phyloP scores from a whole-genome alignment of 2,888 invertebrate genomes.

The Harmothoe impar region DNA sequence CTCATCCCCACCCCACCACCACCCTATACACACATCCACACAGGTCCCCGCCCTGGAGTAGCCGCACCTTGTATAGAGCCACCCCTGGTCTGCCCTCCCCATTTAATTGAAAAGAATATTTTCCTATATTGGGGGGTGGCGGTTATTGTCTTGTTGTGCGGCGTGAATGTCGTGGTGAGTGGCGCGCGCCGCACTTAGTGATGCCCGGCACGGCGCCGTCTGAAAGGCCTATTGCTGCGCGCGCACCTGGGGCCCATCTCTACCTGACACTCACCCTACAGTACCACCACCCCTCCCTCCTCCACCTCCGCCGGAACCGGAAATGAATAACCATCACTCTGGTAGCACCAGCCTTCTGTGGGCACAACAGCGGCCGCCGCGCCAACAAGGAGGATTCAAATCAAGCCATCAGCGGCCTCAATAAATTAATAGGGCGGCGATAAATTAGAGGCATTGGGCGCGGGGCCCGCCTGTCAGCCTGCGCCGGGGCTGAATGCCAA shows the following conservation, averaged over 20 bases:
- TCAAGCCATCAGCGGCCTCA: constrained; percentile 58
- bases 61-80: neutral
- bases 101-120: constrained; percentile 61
- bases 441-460: constrained; percentile 42
- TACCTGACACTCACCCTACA: constrained; percentile 5
- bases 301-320: neutral
- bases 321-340: constrained; percentile 59
- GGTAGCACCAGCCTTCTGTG: constrained; percentile 29
- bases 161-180: constrained; percentile 58
- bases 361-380: constrained; percentile 27
- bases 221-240: constrained; percentile 52
- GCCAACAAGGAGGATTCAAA: constrained; percentile 60
- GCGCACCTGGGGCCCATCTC: constrained; percentile 34
- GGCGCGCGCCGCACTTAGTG: constrained; percentile 7
- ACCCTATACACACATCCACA: too few relatives aligned
- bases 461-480: neutral
- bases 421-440: constrained; percentile 59
- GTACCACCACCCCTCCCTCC: neutral
- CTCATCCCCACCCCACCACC: too few relatives aligned
- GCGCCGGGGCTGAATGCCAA: constrained; percentile 41
- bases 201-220: neutral
- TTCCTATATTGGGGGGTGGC: constrained; percentile 39
- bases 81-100: neutral
- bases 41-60: neutral
- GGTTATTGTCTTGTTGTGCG: constrained; percentile 58